Percentiles rank a stretch among this genome's conserved stretches.
Evolutionary conservation across 2,797 vertebrate species (phyloP).

Genomic region (Typhlichthys subterraneus): DNA sequence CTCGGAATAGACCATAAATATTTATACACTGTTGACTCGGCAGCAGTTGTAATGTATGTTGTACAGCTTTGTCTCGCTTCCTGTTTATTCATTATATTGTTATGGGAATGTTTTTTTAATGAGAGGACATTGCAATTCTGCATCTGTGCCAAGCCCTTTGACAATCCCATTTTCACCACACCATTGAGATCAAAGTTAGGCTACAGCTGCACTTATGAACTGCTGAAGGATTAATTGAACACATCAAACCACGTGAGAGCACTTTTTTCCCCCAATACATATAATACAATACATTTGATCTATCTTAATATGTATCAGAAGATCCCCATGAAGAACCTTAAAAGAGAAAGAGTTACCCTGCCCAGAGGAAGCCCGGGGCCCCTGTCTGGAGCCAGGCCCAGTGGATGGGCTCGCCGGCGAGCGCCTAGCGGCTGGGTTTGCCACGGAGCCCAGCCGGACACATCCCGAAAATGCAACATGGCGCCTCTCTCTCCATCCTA

Average conservation of each 20-base stretch:
- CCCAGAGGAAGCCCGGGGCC: too few species aligned
- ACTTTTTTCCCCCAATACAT: background rate
- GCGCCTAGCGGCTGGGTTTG: too few species aligned
- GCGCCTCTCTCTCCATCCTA: too few species aligned
- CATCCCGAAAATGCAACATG: too few species aligned
- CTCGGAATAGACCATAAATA: slow-evolving; percentile 65
- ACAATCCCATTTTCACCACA: slow-evolving; percentile 14
- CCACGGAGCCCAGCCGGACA: too few species aligned
- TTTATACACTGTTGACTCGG: slow-evolving; percentile 58
- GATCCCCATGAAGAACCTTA: too few species aligned
- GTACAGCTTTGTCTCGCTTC: slow-evolving; percentile 46
- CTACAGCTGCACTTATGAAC: background rate
- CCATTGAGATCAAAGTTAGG: slow-evolving; percentile 1
- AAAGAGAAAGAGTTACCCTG: too few species aligned
- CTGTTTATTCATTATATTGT: slow-evolving; percentile 46
- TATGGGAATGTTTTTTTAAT: slow-evolving; percentile 40
- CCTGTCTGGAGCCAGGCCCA: too few species aligned
- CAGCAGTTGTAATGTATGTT: slow-evolving; percentile 42
- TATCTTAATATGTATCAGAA: too few species aligned
- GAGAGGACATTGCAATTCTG: slow-evolving; percentile 16
- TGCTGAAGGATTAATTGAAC: background rate
- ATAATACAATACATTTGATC: too few species aligned
- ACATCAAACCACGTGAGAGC: background rate
- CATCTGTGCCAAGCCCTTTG: slow-evolving; percentile 5
- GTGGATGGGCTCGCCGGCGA: too few species aligned